Conservation (phyloP, 2,888 invertebrate genomes). For the Spodoptera exigua region DNA sequence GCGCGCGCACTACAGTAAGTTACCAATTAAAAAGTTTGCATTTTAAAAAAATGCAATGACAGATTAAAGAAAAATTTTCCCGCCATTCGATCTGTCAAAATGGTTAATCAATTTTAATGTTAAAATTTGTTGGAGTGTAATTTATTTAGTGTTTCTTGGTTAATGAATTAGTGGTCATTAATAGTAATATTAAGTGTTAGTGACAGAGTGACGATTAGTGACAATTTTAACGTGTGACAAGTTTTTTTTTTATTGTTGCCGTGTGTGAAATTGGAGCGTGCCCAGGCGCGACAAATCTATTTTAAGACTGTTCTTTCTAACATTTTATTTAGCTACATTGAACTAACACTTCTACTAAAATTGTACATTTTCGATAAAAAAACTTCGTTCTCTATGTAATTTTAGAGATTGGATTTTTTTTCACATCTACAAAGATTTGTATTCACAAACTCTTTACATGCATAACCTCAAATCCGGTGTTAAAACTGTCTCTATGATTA, state of each 20-base stretch:
- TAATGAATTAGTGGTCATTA: slow-evolving; percentile 25
- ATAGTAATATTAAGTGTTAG: slow-evolving; percentile 48
- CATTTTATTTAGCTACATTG: slow-evolving; percentile 51
- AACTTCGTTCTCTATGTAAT: too few relatives aligned
- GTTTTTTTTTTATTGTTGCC: slow-evolving; percentile 44
- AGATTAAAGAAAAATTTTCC: slow-evolving; percentile 46
- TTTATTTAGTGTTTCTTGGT: slow-evolving; percentile 17
- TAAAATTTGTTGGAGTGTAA: neutral
- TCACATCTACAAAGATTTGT: too few relatives aligned
- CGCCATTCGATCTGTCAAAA: slow-evolving; percentile 41
- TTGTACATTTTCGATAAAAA: slow-evolving; percentile 1
- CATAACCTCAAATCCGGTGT: too few relatives aligned
- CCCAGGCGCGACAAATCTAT: slow-evolving; percentile 63
- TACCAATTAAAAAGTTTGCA: slow-evolving; percentile 60
- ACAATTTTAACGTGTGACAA: slow-evolving; percentile 52
- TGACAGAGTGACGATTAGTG: slow-evolving; percentile 57
- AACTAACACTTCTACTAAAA: slow-evolving; percentile 47
- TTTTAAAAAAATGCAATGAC: slow-evolving; percentile 55
- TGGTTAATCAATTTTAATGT: slow-evolving; percentile 5
- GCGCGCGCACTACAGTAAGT: slow-evolving; percentile 87
- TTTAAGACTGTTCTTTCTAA: slow-evolving; percentile 61
- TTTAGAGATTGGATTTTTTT: too few relatives aligned
- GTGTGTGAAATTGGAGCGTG: slow-evolving; percentile 66
- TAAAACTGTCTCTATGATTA: too few relatives aligned
- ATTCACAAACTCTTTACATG: too few relatives aligned